Percentiles rank a stretch among this genome's conserved stretches.
Evolutionary conservation across 2,797 vertebrate genomes (phyloP).

Genomic region (Heliangelus exortis): DNA sequence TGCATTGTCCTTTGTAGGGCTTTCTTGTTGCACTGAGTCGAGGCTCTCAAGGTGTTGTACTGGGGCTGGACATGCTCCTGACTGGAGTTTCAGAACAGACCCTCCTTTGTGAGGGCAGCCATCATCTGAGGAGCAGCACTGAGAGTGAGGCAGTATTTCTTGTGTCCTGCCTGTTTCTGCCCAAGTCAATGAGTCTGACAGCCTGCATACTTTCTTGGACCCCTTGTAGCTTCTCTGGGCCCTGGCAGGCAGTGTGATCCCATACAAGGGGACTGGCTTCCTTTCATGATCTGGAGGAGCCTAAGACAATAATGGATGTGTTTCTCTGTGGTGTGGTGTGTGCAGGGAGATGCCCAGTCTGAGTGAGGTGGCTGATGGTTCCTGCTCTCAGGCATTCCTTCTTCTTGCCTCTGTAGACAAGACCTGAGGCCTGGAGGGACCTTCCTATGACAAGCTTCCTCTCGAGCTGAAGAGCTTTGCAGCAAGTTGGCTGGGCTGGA

Average conservation of each 20-base stretch:
- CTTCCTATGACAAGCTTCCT: not conserved
- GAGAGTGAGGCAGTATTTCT: not conserved
- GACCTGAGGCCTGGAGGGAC: not conserved
- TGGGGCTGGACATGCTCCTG: not conserved
- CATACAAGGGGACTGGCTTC: not conserved
- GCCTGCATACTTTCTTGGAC: not conserved
- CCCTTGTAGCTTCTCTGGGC: not conserved
- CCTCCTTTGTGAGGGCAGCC: not conserved
- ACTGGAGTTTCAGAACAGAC: not conserved
- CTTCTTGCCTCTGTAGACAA: not conserved
- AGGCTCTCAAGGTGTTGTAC: not conserved
- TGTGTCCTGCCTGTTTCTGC: not conserved
- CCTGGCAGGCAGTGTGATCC: not conserved
- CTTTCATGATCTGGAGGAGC: not conserved
- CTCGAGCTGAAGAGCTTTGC: not conserved
- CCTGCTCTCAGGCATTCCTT: not conserved
- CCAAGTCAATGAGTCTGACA: not conserved
- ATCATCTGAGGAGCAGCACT: not conserved
- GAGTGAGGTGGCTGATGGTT: not conserved
- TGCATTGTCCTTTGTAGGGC: not conserved
- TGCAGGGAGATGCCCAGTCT: not conserved
- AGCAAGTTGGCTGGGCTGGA: not conserved
- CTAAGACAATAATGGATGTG: not conserved
- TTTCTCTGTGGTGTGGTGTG: not conserved
- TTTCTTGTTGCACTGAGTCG: not conserved